Evolutionary conservation across 2,113 vertebrate species (phyloP), one percentile per base, ranked within the genome.

Genomic region (Protobothrops mucrosquamatus): DNA sequence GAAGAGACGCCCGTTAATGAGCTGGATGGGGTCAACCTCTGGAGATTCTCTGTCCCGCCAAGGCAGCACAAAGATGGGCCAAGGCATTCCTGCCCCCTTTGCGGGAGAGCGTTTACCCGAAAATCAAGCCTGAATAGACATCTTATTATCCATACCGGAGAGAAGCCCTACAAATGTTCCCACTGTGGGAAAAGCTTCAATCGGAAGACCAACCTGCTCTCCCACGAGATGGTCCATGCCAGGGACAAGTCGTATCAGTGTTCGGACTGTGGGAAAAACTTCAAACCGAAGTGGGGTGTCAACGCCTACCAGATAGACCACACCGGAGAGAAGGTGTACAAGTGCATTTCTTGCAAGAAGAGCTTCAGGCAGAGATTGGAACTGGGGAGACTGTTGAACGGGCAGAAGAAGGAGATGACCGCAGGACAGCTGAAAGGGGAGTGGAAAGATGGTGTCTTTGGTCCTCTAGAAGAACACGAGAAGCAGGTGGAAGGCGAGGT

Each of bases 121-220:
- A 96, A 95, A 88, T 96, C 96, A 46, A 96, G 95, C 69, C 94
- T 97, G 64, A 95, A 96, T 92, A 94, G 94, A 34, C 97, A 97
- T 43, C 95, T 95, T 88, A 95, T 94, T 29, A 96, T 93, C 91
- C 97, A 97, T 69, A 95, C 97, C 56, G 97, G 97, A 29, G 96
- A 95, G 11, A 98, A 98, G 81, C 97, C 95, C 18, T 98, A 98
- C 56, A 96, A 98, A 52, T 98, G 98, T 92, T 96, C 98, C 34
- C 97, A 98, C 92, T 98, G 98, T 91, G 98, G 97, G 92, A 98
- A 98, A 95, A 97, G 96, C 89, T 98, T 98, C 94, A 98, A 97
- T 95, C 98, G 98, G 92, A 93, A 98, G 92, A 98, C 98, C 93
- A 98, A 88, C 26, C 91, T 92, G 1, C 59, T 92, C 4, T n/a